Base-by-base conservation (phyloP, 2,888 invertebrate species). In the Ectemnius continuus region DNA sequence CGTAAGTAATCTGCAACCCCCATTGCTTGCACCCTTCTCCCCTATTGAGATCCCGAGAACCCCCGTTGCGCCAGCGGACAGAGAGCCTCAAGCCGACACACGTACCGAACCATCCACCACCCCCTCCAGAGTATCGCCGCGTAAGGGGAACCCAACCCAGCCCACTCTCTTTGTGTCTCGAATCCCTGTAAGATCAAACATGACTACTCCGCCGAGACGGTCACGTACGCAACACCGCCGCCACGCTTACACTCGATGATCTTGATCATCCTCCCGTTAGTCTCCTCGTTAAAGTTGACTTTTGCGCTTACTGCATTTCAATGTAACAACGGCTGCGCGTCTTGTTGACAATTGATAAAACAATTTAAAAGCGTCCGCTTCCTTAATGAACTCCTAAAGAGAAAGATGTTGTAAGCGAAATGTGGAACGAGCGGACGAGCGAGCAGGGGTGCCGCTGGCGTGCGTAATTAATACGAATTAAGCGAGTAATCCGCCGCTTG, bases 161-260 rank as follows among this genome's bases (percentile, higher is more conserved):
- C n/a, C n/a, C n/a, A n/a, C 36, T 13, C n/a, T 52, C 52, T 52
- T 52, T 52, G 52, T 52, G 52, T 52, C 52, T 52, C 52, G 52
- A 52, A 14, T 52, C 36, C 36, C n/a, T 4, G 16, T 52, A 52
- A 52, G 52, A 52, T 52, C 52, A 52, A 52, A 52, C 52, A 52
- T 13, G 52, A 52, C 14, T 14, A 13, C 14, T 5, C 52, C 14
- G 13, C 16, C 23, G 23, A 23, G 16, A 6, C 52, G 52, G 13
- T 14, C 52, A 52, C 52, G 16, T 52, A 52, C 52, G 52, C 16
- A 52, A 16, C 1, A 16, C 3, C 52, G 16, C 13, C 16, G 52
- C 52, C 47, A 4, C 47, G 47, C 5, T 11, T 47, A 47, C 3
- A 23, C 0, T 23, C 23, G 23, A 23, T 23, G 2, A 23, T 23